Evolutionary conservation across 2,888 invertebrate genomes (phyloP), one percentile per base, ranked within the genome.

Genomic region (Protophormia terraenovae): DNA sequence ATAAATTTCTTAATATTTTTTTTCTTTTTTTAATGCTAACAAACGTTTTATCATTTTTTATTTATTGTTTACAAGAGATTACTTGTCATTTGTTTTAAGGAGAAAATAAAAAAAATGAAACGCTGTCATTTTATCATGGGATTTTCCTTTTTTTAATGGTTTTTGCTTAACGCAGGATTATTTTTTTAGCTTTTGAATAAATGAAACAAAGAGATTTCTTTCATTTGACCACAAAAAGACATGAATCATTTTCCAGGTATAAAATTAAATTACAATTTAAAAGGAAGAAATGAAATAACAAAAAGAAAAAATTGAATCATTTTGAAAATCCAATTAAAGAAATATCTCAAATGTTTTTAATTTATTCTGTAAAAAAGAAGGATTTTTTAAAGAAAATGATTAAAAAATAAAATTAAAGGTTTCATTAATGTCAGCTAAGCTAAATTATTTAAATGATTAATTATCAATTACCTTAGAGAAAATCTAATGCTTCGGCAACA

Each of bases 171-270:
- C 64, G 27, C 64, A 64, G 64, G 53, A 66, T 50, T 62, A 50
- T 24, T 64, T 24, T 4, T 32, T 12, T 22, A 10, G 10, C n/a
- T 47, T 19, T 7, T 38, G 32, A 27, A 29, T 14, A 58, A 72
- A 38, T 27, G 0, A 24, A 22, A 76, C 53, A 76, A 76, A 76
- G 76, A 22, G 14, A 73, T 66, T 75, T 75, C 5, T 55, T 55
- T 64, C 38, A 53, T 27, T 5, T 29, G n/a, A 41, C 7, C 22
- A 19, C 22, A 75, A 24, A 12, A 64, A 8, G 1, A 38, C 27
- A 41, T 76, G 53, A 76, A 55, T 64, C 32, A 76, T 29, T 76
- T 76, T 53, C 27, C 16, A 53, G 14, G 53, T 16, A 41, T 14
- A 72, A 45, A 3, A 16, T 29, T 27, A 29, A 55, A 27, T 27